Conservation (phyloP, 2,113 vertebrate species). For the Crotophaga sulcirostris region DNA sequence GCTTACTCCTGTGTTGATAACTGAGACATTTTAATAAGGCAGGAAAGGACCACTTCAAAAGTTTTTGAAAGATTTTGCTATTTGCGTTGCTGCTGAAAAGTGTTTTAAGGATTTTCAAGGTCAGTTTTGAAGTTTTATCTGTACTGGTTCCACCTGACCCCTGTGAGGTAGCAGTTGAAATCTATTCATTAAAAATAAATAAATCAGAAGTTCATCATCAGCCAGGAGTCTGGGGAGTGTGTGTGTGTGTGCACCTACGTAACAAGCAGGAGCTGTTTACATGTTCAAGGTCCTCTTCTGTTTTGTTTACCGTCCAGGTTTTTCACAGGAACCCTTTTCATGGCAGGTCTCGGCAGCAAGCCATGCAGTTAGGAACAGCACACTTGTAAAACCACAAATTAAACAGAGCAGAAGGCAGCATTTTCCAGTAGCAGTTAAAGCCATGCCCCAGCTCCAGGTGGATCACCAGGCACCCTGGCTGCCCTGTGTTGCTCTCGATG, state of each 20-base stretch:
- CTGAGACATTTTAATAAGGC: background rate
- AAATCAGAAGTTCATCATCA: background rate
- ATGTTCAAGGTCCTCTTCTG: conserved; percentile 13
- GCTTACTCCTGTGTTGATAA: background rate
- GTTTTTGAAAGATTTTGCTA: background rate
- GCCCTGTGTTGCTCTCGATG: rapidly evolving
- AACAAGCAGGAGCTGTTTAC: conserved; percentile 47
- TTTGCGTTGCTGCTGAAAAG: background rate
- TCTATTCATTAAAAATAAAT: background rate
- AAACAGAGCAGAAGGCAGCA: background rate
- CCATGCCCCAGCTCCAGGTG: background rate
- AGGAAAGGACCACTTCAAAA: background rate
- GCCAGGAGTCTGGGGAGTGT: background rate
- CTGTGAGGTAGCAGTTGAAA: background rate
- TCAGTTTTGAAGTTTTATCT: background rate
- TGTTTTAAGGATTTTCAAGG: background rate
- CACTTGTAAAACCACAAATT: background rate
- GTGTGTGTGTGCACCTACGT: background rate
- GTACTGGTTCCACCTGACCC: background rate
- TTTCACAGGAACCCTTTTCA: conserved; percentile 5
- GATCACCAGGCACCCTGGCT: background rate
- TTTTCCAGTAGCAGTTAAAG: background rate
- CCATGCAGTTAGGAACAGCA: background rate
- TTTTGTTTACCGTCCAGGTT: conserved; percentile 11
- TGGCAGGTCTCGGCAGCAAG: background rate